Percentiles rank a stretch among this genome's conserved stretches.
Conservation (phyloP, 2,797 vertebrate genomes). For the Paedocypris micromegethes region DNA sequence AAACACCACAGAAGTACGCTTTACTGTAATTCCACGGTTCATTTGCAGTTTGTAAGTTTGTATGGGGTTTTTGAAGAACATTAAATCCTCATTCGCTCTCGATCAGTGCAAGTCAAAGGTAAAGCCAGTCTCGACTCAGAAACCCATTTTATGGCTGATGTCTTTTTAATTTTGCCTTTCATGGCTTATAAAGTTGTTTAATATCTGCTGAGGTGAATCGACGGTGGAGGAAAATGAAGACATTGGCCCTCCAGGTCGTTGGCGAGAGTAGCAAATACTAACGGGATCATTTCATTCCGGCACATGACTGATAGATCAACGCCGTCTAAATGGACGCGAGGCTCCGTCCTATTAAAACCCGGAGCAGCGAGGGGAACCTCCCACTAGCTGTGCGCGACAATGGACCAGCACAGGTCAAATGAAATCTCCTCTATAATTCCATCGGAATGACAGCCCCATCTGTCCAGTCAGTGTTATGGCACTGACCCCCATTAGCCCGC, state of each 20-base stretch:
- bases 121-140: not conserved
- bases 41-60: too few species aligned
- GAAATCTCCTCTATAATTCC: slow-evolving; percentile 98
- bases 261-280: slow-evolving; percentile 94
- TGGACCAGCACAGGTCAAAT: slow-evolving; percentile 91
- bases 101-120: slow-evolving; percentile 23
- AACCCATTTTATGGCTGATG: slow-evolving; percentile 82
- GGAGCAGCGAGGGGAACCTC: slow-evolving; percentile 93
- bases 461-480: slow-evolving; percentile 92
- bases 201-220: slow-evolving; percentile 94
- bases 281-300: slow-evolving; percentile 97
- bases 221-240: slow-evolving; percentile 87
- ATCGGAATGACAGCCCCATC: slow-evolving; percentile 92
- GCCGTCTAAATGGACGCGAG: slow-evolving; percentile 91
- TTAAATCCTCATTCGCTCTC: slow-evolving; percentile 3
- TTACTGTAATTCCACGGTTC: too few species aligned
- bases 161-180: slow-evolving; percentile 91
- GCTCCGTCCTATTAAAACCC: slow-evolving; percentile 94
- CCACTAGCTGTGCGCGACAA: slow-evolving; percentile 91
- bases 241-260: slow-evolving; percentile 87
- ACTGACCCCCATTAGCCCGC: slow-evolving; percentile 84
- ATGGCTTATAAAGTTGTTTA: slow-evolving; percentile 93
- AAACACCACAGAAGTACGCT: too few species aligned
- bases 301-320: slow-evolving; percentile 88
- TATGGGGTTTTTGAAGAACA: not conserved